phyloP scores from a whole-genome alignment of 2,113 vertebrate genomes.

The Carassius carassius region DNA sequence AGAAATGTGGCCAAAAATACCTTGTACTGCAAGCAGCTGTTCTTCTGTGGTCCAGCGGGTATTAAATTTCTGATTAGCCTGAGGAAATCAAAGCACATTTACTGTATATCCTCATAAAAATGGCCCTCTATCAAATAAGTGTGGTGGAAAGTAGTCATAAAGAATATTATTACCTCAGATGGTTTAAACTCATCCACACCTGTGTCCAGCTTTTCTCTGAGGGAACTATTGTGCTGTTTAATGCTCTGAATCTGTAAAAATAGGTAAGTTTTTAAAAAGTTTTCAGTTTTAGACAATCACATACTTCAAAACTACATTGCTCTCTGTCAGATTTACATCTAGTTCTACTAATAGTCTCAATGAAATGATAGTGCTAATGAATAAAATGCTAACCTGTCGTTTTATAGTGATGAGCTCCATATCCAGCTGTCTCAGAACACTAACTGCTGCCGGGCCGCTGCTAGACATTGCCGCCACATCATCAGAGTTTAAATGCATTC shows the following conservation, averaged over 20 bases:
- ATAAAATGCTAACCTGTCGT: conserved; percentile 79
- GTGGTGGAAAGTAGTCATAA: not conserved
- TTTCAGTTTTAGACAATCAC: not conserved
- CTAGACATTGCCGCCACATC: conserved; percentile 89
- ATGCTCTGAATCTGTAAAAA: conserved; percentile 88
- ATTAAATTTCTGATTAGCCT: conserved; percentile 84
- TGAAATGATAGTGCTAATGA: not conserved
- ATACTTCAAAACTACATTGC: not conserved
- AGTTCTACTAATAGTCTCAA: not conserved
- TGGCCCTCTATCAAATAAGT: not conserved
- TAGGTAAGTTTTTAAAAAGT: not conserved
- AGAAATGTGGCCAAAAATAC: conserved; percentile 68
- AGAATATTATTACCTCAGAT: conserved; percentile 81
- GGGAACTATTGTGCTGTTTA: conserved; percentile 90
- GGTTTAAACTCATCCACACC: conserved; percentile 87
- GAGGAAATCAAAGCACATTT: not conserved
- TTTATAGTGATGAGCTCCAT: conserved; percentile 92
- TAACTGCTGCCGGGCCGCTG: conserved; percentile 81
- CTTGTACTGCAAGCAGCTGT: conserved; percentile 96
- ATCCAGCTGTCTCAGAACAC: conserved; percentile 89
- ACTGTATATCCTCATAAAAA: not conserved
- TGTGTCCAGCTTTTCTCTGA: conserved; percentile 89
- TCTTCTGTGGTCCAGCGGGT: conserved; percentile 97
- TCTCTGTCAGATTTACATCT: not conserved
- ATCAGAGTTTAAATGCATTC: conserved; percentile 92